A percentile compares a stretch with the other conserved stretches of the same genome.
phyloP scores from a whole-genome alignment of 2,113 vertebrate genomes.

The Xenopus borealis region DNA sequence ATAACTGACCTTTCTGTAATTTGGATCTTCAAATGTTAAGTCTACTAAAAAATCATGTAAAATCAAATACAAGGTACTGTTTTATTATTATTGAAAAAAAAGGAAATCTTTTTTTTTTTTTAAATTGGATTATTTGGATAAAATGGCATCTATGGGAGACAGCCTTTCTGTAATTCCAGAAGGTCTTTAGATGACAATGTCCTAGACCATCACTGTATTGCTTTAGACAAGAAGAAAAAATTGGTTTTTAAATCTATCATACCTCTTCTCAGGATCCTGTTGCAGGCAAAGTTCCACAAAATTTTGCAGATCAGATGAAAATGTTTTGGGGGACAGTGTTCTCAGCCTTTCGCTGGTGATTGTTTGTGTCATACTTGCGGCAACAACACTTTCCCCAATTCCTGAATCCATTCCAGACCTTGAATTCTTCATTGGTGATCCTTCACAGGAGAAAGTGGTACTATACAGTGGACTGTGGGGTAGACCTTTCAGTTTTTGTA shows the following conservation, averaged over 20 bases:
- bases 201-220: conserved; percentile 26
- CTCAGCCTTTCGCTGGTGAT: conserved; percentile 79
- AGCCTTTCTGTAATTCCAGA: too few relatives aligned
- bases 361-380: conserved; percentile 77
- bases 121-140: too few relatives aligned
- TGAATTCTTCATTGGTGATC: conserved; percentile 86
- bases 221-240: too few relatives aligned
- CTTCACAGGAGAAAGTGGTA: conserved; percentile 73
- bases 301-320: conserved; percentile 87
- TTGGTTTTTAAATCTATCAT: conserved; percentile 31
- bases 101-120: too few relatives aligned
- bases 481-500: conserved; percentile 91
- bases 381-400: conserved; percentile 85
- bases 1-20: too few relatives aligned
- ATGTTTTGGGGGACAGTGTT: conserved; percentile 81
- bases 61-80: too few relatives aligned
- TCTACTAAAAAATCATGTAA: too few relatives aligned
- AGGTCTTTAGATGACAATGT: neutral
- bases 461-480: conserved; percentile 78
- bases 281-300: conserved; percentile 92
- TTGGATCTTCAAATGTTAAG: too few relatives aligned
- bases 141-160: too few relatives aligned
- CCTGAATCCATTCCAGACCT: conserved; percentile 90
- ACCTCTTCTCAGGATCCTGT: conserved; percentile 87
- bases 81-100: too few relatives aligned